Conservation (phyloP, 1,140 invertebrate species). For the Zelostemma sp. region DNA sequence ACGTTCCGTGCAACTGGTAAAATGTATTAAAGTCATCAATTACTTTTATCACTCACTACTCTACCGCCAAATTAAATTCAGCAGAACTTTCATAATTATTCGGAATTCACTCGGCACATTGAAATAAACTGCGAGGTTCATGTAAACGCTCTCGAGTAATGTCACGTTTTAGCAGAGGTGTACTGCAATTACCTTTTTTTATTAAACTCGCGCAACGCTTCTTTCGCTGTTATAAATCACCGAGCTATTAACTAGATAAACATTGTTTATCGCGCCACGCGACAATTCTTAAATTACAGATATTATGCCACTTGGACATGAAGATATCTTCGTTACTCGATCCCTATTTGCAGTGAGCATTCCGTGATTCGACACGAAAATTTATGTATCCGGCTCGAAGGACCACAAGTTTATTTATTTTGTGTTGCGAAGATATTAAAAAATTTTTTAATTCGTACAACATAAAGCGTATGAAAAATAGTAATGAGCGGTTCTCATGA, state of each 20-base stretch:
- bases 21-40: conserved; percentile 20
- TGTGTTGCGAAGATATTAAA: no score
- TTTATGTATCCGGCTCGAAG: no score
- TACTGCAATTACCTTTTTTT: not conserved
- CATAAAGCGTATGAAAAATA: no score
- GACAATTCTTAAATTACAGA: not conserved
- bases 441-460: no score
- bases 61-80: conserved; percentile 33
- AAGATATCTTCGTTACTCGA: not conserved
- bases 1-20: conserved; percentile 28
- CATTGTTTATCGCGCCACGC: not conserved
- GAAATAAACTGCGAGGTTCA: conserved; percentile 13
- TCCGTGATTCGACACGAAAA: no score
- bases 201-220: not conserved
- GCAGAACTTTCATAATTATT: conserved; percentile 23
- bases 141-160: not conserved
- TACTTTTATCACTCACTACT: conserved; percentile 34
- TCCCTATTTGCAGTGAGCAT: no score
- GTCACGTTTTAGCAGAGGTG: conserved; percentile 6
- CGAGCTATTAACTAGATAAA: not conserved
- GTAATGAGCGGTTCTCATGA: no score
- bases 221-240: conserved; percentile 4
- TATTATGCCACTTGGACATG: not conserved
- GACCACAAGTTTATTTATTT: no score
- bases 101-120: conserved; percentile 7